Base-by-base conservation (phyloP, 2,797 vertebrate genomes). In the Spatula versicolor region DNA sequence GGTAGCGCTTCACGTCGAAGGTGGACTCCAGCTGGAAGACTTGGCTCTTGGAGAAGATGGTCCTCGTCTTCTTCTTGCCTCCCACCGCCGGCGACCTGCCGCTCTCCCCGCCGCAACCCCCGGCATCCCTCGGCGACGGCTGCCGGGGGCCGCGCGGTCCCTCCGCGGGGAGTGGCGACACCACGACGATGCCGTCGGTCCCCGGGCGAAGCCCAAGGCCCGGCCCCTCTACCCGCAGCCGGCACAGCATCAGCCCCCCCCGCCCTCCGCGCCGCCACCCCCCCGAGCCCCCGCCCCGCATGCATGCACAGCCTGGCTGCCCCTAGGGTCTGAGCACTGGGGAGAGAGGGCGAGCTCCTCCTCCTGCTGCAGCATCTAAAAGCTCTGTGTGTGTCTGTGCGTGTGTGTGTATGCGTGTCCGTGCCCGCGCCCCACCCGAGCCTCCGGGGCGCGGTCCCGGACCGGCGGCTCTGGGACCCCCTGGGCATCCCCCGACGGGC, bases 11-110 rank as follows among this genome's bases (percentile, higher is more conserved):
- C 95, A 98, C 98, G 98, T 99, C 99, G 98, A 99, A 99, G 87
- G 99, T 99, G 98, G 99, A 99, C 97, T 99, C 99, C 85, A 99
- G 98, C 98, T 99, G 99, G 75, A 98, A 99, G 87, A 99, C 99
- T 98, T 99, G 99, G 96, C 99, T 99, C 81, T 98, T 99, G 88
- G 98, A 99, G 94, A 99, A 99, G 83, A 99, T 98, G 3, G 98
- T 99, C 96, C 99, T 98, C 7, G 98, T 99, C 91, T 99, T 99
- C 97, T 96, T 96, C 62, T 78, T 93, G 73, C 90, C 60, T 2
- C 92, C 20, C 10, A 63, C 37, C 7, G 97, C 93, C 45, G 98
- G 95, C 1, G 59, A 83, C 52, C 62, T 74, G 31, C 78, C 22
- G 39, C 22, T 98, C 96, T 99, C 98, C 84, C 98, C 98, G 26